Base-by-base conservation (phyloP, 2,888 invertebrate species). In the Erebia aethiops region DNA sequence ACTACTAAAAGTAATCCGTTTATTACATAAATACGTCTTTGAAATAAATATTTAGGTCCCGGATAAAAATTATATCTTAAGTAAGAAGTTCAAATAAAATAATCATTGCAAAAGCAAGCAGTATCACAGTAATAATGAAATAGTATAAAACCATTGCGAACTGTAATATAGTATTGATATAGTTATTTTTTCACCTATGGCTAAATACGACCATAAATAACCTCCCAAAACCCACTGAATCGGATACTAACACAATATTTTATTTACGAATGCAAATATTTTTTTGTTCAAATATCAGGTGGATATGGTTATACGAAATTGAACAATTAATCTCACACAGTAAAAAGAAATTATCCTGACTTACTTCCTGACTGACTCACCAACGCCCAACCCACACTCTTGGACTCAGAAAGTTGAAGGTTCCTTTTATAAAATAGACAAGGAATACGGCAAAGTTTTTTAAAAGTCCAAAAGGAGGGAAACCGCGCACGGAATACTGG, bases 231-330 rank as follows among this genome's bases (percentile, higher is more conserved):
- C 76, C 76, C 73, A 77, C 76, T 74, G 70, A 73, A 70, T 74
- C 66, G 75, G 74, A 74, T 69, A 75, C 67, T 63, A 64, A 43
- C 21, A 67, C 43, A 18, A 68, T 62, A 70, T 49, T 51, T 69
- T 66, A 76, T 71, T 76, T 76, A 72, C 72, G 63, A 75, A 79
- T 74, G 75, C 77, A 74, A 78, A 79, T 77, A 76, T 72, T 56
- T 66, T 76, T 77, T 73, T 74, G 70, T 75, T 72, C 64, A 73
- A 77, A 78, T 78, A 74, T 79, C 77, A 77, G 67, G 67, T 77
- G 77, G 76, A 77, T 60, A 70, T 64, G 35, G 8, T 56, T 73
- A 74, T 75, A 67, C 76, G 3, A 65, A 13, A 70, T 14, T 4
- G 41, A 56, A 43, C 51, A 35, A 35, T 35, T 7, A 35, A 35